phyloP scores from a whole-genome alignment of 1,140 invertebrate genomes.

The Paracyclopina nana region DNA sequence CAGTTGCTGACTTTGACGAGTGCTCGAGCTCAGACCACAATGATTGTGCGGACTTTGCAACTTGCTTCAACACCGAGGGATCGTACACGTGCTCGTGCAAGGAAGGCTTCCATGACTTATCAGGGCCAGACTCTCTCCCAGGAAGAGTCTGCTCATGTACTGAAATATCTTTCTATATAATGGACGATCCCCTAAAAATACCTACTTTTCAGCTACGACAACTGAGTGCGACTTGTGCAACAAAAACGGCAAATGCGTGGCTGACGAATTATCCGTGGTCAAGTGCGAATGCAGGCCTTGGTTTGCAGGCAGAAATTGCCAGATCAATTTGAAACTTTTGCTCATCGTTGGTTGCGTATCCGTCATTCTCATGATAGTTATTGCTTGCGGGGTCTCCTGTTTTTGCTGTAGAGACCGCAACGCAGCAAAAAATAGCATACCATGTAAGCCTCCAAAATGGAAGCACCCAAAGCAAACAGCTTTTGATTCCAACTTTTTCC shows the following conservation, averaged over 20 bases:
- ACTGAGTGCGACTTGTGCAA: conserved; percentile 15
- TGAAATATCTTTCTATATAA: neutral
- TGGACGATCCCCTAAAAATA: neutral
- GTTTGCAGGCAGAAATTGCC: conserved; percentile 16
- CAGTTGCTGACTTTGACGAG: conserved; percentile 15
- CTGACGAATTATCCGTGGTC: conserved; percentile 1
- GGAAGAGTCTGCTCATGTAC: conserved; percentile 15
- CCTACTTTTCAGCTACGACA: conserved; percentile 7
- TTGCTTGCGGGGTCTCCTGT: conserved; percentile 16
- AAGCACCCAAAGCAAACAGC: neutral
- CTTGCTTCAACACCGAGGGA: conserved; percentile 10
- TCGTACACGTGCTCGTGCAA: conserved; percentile 12
- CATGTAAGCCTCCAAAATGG: conserved; percentile 8
- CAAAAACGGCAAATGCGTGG: conserved; percentile 7
- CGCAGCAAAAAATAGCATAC: conserved; percentile 11
- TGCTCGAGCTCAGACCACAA: conserved; percentile 7
- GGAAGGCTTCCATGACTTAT: conserved; percentile 13
- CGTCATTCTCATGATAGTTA: conserved; percentile 12
- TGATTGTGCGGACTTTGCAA: conserved; percentile 7
- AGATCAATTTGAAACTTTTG: conserved; percentile 16
- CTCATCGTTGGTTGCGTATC: conserved; percentile 16
- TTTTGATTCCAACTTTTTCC: neutral
- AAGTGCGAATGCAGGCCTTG: conserved; percentile 11
- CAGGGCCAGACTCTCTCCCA: conserved; percentile 1
- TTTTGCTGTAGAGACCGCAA: conserved; percentile 14